A percentile compares a stretch with the other conserved stretches of the same genome.
Conservation (phyloP, 2,797 vertebrate species). For the Spondyliosoma cantharus region DNA sequence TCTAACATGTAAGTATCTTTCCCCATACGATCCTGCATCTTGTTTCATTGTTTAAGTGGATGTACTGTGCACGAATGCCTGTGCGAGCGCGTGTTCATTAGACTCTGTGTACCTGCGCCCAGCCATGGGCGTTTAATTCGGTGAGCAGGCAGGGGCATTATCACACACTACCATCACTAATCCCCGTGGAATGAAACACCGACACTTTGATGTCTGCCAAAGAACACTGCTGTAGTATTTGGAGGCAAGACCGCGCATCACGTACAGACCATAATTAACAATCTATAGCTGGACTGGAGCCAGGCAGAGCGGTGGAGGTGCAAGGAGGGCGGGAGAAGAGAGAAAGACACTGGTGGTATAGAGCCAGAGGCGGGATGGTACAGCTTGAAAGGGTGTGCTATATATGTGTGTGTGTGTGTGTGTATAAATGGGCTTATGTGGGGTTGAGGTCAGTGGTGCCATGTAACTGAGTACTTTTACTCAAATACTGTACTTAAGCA, state of each 20-base stretch:
- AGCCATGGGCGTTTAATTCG: slow-evolving; percentile 77
- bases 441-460: slow-evolving; percentile 13
- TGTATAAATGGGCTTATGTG: background rate
- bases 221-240: slow-evolving; percentile 72
- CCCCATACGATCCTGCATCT: slow-evolving; percentile 11
- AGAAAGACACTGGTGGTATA: slow-evolving; percentile 52
- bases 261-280: slow-evolving; percentile 79
- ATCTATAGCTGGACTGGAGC: slow-evolving; percentile 81
- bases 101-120: slow-evolving; percentile 70
- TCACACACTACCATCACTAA: slow-evolving; percentile 79
- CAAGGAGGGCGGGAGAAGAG: slow-evolving; percentile 33
- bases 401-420: slow-evolving; percentile 22
- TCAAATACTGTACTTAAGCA: background rate
- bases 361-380: slow-evolving; percentile 59
- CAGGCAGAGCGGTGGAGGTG: slow-evolving; percentile 66
- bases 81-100: slow-evolving; percentile 62
- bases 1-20: slow-evolving; percentile 14
- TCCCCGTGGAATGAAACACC: slow-evolving; percentile 78
- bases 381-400: slow-evolving; percentile 41
- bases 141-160: slow-evolving; percentile 69
- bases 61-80: slow-evolving; percentile 15
- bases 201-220: slow-evolving; percentile 81
- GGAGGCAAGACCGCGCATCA: slow-evolving; percentile 70
- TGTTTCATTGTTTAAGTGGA: slow-evolving; percentile 27
- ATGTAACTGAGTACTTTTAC: slow-evolving; percentile 10